phyloP scores from a whole-genome alignment of 2,888 invertebrate genomes.

The Tetragonula carbonaria region DNA sequence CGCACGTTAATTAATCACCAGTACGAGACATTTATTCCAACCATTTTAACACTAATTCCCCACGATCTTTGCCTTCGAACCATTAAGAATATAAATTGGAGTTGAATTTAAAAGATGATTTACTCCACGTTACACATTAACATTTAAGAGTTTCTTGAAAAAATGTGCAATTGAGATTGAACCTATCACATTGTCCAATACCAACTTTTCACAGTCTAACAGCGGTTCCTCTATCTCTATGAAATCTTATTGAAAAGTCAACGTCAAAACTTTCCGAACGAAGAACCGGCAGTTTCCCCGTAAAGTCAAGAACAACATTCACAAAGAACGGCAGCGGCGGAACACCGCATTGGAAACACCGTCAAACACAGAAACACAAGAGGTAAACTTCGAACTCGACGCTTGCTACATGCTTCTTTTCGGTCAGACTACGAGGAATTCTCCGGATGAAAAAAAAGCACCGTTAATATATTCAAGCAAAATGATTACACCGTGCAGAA shows the following conservation, averaged over 20 bases:
- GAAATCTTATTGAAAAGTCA: conserved; percentile 10
- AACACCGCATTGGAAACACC: neutral
- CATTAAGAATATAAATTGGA: neutral
- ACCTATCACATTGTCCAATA: neutral
- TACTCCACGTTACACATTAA: neutral
- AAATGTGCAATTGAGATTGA: neutral
- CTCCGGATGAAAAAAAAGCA: conserved; percentile 7
- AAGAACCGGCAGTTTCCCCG: neutral
- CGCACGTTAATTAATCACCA: conserved; percentile 29
- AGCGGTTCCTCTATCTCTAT: neutral
- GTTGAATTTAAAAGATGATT: neutral
- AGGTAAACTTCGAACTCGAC: conserved; percentile 11
- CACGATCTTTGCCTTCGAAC: neutral
- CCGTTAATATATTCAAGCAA: conserved; percentile 54
- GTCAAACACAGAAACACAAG: neutral
- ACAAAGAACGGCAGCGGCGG: neutral
- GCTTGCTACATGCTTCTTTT: conserved; percentile 3
- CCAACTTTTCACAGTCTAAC: neutral
- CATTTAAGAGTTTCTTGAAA: neutral
- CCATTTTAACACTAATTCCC: neutral
- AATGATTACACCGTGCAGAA: conserved; percentile 54
- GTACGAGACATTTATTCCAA: neutral
- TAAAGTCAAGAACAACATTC: neutral
- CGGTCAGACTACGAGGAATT: conserved; percentile 4
- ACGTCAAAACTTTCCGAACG: neutral